These are phyloP conservation scores for Butorides virescens DNA, from an alignment of 2,113 vertebrate species.

Conservation along the genomic window DNA sequence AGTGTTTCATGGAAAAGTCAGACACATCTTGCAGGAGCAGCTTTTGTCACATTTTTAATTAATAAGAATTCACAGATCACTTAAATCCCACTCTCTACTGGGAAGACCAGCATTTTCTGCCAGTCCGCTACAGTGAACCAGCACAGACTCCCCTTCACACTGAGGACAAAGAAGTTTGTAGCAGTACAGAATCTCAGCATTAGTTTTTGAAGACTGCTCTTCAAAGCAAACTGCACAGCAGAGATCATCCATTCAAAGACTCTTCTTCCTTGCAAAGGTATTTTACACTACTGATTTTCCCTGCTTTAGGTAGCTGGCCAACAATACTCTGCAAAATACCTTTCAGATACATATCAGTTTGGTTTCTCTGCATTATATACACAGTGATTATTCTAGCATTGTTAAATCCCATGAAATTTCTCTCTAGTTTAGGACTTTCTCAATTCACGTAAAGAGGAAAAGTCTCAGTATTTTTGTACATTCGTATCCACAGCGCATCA, in stretches of 20 bases:
- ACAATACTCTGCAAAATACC: neutral
- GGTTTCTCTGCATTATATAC: neutral
- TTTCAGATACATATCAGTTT: neutral
- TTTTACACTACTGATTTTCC: neutral
- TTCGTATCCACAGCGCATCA: neutral
- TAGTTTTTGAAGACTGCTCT: neutral
- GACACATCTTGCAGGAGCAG: neutral
- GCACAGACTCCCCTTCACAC: neutral
- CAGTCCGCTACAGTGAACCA: neutral
- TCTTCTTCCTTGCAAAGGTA: neutral
- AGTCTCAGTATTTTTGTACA: neutral
- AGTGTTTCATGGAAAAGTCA: neutral
- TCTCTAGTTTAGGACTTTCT: neutral
- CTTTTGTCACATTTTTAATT: neutral
- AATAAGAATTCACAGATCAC: neutral
- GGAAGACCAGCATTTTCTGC: neutral
- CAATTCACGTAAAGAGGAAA: neutral
- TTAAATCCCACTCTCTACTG: neutral
- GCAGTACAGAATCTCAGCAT: neutral
- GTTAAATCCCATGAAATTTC: neutral
- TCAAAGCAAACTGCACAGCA: neutral
- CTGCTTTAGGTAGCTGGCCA: neutral
- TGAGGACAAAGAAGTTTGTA: neutral
- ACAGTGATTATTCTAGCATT: neutral
- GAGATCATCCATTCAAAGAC: neutral